Evolutionary conservation across 2,797 vertebrate genomes (phyloP), one percentile per base, ranked within the genome.

Genomic region (Arvicola amphibius): DNA sequence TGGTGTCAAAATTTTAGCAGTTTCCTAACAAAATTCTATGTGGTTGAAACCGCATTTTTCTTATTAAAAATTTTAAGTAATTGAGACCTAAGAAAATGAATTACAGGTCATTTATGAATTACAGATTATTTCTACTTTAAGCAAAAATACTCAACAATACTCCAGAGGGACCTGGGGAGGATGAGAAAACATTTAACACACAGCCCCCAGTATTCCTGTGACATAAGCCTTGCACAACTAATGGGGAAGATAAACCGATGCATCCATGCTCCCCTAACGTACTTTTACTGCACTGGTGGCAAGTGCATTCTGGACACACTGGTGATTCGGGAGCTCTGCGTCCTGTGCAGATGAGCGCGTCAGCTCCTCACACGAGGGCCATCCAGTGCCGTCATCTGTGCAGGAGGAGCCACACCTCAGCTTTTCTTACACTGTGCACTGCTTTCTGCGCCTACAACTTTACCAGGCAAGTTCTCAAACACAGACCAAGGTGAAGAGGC

Each of bases 61-160:
- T 53, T 46, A 94, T 80, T 89, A 97, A 97, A 92, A 80, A 92
- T 94, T 65, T 43, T 89, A 96, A 85, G 79, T 37, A 76, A 46
- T 40, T 78, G 74, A 79, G 71, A 84, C 40, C 51, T 88, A 85
- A 78, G 61, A 89, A 94, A 92, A 87, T 65, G 87, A 95, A 94
- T 63, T 88, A 65, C 25, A 92, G 59, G 86, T 88, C 73, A 53
- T 43, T 43, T 43, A 43, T 43, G 43, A 43, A 43, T 43, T 43
- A 43, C 43, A 43, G 43, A 6, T 43, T 6, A 87, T 63, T 94
- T 92, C 48, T 90, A 63, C 37, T 95, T 63, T 97, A 77, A 93
- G 83, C 43, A 85, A 76, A 91, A 89, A 77, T 67, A 89, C 40
- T 73, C 71, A 88, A 80, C 3, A 48, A 86, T 73, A 80, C 8